phyloP scores from a whole-genome alignment of 2,888 invertebrate genomes.

The Drosophila eohydei region DNA sequence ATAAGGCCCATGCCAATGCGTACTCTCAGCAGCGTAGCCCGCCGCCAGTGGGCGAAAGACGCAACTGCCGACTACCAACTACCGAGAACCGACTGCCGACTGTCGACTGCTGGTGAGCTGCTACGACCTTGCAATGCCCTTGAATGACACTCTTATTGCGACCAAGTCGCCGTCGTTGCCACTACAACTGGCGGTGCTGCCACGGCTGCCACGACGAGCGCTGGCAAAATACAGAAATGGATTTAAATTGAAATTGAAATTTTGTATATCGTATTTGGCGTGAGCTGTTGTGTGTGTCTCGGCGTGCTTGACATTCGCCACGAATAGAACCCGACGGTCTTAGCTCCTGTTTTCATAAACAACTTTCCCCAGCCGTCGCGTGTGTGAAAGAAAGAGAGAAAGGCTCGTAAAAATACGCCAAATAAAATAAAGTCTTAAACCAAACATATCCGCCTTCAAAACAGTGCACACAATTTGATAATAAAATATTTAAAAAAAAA shows the following conservation, averaged over 20 bases:
- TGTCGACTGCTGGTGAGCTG: conserved; percentile 47
- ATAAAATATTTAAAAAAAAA: conserved; percentile 1
- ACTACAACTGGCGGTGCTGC: conserved; percentile 74
- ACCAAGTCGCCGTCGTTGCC: conserved; percentile 71
- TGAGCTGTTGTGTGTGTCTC: conserved; percentile 30
- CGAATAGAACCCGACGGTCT: conserved; percentile 23
- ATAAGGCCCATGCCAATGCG: conserved; percentile 51
- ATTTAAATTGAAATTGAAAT: conserved; percentile 62
- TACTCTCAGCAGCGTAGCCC: conserved; percentile 62
- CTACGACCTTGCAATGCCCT: conserved; percentile 85
- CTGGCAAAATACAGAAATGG: conserved; percentile 68
- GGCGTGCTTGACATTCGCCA: conserved; percentile 17
- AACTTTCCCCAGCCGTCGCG: conserved; percentile 31
- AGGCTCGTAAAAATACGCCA: conserved; percentile 3
- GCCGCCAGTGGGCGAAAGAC: conserved; percentile 75
- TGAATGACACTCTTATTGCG: conserved; percentile 85
- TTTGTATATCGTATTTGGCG: conserved; percentile 30
- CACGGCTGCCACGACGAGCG: conserved; percentile 72
- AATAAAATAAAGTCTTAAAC: conserved; percentile 13
- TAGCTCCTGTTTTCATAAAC: conserved; percentile 31
- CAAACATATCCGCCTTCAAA: conserved; percentile 41
- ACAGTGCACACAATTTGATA: conserved; percentile 13
- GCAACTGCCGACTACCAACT: conserved; percentile 59
- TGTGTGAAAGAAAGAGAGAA: conserved; percentile 23
- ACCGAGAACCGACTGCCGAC: conserved; percentile 43